Evolutionary conservation across 2,888 invertebrate genomes (phyloP).

Genomic region (Rhagophthalmus giganteus): DNA sequence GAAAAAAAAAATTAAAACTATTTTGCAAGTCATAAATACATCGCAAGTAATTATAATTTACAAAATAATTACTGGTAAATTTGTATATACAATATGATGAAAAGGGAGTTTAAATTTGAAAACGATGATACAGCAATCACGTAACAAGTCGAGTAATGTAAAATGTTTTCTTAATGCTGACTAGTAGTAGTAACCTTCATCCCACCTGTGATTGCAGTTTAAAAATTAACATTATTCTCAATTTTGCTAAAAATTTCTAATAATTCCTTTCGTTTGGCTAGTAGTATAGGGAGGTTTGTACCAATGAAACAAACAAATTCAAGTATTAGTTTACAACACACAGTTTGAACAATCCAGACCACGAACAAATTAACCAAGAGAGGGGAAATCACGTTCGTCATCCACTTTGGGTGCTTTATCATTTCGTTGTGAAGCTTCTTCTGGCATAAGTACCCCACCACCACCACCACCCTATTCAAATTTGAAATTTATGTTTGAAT

Average conservation of each 20-base stretch:
- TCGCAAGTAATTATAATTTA: background rate
- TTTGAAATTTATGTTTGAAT: too few relatives aligned
- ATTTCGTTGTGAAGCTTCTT: constrained; percentile 26
- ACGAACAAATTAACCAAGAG: constrained; percentile 70
- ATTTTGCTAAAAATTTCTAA: constrained; percentile 37
- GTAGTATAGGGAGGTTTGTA: constrained; percentile 49
- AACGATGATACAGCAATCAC: constrained; percentile 33
- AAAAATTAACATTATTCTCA: constrained; percentile 43
- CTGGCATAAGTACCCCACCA: constrained; percentile 6
- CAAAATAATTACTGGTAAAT: constrained; percentile 1
- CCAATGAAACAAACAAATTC: constrained; percentile 49
- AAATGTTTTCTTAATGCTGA: constrained; percentile 48
- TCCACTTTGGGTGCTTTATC: constrained; percentile 81
- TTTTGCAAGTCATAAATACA: background rate
- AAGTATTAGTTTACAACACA: constrained; percentile 34
- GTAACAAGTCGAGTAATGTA: constrained; percentile 35
- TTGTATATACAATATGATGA: constrained; percentile 13
- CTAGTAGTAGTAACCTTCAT: constrained; percentile 53
- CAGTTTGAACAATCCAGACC: constrained; percentile 28
- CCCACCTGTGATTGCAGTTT: constrained; percentile 46
- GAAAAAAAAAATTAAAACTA: too few relatives aligned
- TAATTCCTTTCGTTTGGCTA: constrained; percentile 40
- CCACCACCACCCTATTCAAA: too few relatives aligned
- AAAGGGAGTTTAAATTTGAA: background rate
- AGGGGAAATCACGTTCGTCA: constrained; percentile 94